phyloP scores from a whole-genome alignment of 2,113 vertebrate genomes.

The Proteles cristata region DNA sequence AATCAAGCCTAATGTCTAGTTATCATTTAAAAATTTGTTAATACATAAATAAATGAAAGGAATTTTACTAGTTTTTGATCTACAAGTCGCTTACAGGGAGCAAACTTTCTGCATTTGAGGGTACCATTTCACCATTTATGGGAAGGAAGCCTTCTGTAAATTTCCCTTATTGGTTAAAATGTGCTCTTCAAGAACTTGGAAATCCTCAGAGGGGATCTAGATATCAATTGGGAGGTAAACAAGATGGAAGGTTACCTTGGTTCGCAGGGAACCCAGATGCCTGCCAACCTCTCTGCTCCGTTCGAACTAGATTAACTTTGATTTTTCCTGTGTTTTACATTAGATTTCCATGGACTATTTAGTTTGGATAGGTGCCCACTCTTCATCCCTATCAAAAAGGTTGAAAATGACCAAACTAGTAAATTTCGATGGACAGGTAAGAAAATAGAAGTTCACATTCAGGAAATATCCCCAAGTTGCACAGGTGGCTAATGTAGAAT shows the following conservation, averaged over 20 bases:
- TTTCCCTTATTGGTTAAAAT: background rate
- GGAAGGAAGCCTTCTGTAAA: background rate
- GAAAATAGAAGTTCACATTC: background rate
- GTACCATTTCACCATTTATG: background rate
- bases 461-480: background rate
- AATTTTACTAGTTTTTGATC: slow-evolving; percentile 7
- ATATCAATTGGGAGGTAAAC: background rate
- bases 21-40: background rate
- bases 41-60: background rate
- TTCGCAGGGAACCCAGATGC: background rate
- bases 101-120: background rate
- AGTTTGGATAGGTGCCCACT: background rate
- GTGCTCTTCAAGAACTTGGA: background rate
- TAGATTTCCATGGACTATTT: background rate
- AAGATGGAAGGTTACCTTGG: background rate
- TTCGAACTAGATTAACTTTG: background rate
- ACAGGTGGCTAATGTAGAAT: background rate
- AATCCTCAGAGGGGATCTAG: background rate
- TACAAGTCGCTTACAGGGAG: background rate
- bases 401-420: background rate
- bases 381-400: background rate
- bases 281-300: background rate
- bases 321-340: background rate
- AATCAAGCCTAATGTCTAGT: background rate
- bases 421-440: background rate